Percentiles rank a stretch among this genome's conserved stretches.
Conservation (phyloP, 30 jellyfish, hydroid and myxozoan species). For the Nemopilema nomurai region DNA sequence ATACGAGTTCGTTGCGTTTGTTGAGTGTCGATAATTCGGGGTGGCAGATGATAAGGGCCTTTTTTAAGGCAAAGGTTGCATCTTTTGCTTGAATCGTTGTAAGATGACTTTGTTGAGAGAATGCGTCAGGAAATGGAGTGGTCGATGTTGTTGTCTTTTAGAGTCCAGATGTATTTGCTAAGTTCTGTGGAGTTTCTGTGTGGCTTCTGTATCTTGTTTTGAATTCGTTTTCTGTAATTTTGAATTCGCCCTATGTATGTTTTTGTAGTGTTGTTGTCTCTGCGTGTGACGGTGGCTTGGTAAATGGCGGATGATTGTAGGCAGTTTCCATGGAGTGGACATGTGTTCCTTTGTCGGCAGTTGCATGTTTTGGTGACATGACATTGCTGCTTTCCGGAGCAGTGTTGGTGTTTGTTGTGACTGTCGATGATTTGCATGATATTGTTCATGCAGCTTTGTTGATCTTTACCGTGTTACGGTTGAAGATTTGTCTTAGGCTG, state of each 20-base stretch:
- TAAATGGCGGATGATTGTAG: constrained; percentile 8
- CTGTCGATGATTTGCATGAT: neutral
- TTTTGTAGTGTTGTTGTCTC: constrained; percentile 7
- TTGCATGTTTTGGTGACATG: neutral
- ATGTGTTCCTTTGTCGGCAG: constrained; percentile 12
- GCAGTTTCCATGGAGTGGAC: constrained; percentile 6
- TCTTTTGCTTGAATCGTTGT: too few relatives aligned
- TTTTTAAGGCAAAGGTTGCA: too few relatives aligned
- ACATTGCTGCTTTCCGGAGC: neutral
- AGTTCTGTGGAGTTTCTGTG: constrained; percentile 17
- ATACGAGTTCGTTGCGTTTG: too few relatives aligned
- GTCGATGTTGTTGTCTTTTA: too few relatives aligned
- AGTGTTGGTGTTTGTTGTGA: neutral
- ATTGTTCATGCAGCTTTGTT: neutral
- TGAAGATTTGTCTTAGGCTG: neutral
- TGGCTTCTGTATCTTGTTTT: neutral
- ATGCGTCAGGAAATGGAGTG: too few relatives aligned
- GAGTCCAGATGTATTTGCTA: constrained; percentile 15
- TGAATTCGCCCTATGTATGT: neutral
- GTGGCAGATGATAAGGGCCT: too few relatives aligned
- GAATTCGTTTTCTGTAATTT: constrained; percentile 27
- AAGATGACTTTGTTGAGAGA: too few relatives aligned
- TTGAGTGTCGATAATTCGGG: too few relatives aligned
- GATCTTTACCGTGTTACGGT: neutral
- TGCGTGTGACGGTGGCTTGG: constrained; percentile 22